Percentiles rank a stretch among this genome's conserved stretches.
These are phyloP conservation scores for Sander vitreus DNA, from an alignment of 2,113 vertebrate species.

Conservation along the genomic window DNA sequence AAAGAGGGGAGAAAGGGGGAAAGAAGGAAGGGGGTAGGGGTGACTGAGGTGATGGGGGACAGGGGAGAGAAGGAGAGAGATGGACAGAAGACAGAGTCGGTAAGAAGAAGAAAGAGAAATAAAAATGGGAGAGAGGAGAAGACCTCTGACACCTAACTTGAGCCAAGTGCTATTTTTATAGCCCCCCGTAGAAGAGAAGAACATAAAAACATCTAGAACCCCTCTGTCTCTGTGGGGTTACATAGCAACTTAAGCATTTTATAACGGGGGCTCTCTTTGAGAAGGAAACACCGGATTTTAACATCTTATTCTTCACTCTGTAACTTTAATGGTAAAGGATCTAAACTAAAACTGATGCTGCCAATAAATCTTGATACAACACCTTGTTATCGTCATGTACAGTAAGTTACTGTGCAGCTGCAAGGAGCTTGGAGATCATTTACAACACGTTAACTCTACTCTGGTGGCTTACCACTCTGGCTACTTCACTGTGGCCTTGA, in stretches of 20 bases:
- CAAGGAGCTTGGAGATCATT: conserved; percentile 6
- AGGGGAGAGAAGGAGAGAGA: conserved; percentile 34
- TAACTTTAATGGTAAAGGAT: neutral
- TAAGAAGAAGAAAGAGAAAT: conserved; percentile 23
- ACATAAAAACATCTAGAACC: conserved; percentile 64
- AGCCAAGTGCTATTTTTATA: conserved; percentile 86
- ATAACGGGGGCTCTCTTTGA: conserved; percentile 20
- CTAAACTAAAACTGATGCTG: neutral
- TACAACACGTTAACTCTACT: conserved; percentile 25
- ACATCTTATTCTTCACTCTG: conserved; percentile 10
- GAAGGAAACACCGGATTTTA: conserved; percentile 25
- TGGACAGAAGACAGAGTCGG: conserved; percentile 43
- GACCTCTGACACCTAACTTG: conserved; percentile 83
- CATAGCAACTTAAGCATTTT: conserved; percentile 61
- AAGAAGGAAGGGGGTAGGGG: neutral
- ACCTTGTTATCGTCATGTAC: neutral
- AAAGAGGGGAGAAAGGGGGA: conserved; percentile 38
- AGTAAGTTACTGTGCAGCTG: neutral
- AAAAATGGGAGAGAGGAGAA: conserved; percentile 30
- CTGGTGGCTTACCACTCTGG: conserved; percentile 36
- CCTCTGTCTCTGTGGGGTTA: conserved; percentile 43
- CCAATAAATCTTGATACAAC: neutral
- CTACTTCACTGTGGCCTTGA: conserved; percentile 34
- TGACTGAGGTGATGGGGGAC: conserved; percentile 37
- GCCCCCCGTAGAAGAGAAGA: conserved; percentile 59